Percentiles rank a stretch among this genome's conserved stretches.
Conservation (phyloP, 2,113 vertebrate species). For the Hiodon alosoides region DNA sequence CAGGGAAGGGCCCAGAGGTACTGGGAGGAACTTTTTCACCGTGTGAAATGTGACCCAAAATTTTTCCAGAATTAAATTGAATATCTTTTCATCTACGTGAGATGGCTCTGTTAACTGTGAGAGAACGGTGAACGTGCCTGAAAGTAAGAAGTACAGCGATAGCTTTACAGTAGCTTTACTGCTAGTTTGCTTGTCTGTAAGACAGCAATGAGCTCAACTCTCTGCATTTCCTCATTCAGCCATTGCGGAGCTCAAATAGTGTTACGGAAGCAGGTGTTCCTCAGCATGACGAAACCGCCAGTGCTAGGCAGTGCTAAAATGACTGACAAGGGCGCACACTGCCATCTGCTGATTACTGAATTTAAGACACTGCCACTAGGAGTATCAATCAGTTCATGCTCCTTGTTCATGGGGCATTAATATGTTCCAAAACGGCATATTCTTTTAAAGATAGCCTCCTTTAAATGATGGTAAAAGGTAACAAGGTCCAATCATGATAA, state of each 20-base stretch:
- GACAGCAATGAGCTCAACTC: no score
- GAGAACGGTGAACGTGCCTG: no score
- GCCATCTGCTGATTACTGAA: not conserved
- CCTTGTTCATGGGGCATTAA: not conserved
- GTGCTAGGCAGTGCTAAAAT: not conserved
- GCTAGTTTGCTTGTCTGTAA: no score
- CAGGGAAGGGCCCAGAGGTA: no score
- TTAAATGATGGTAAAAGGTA: not conserved
- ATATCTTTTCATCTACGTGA: no score
- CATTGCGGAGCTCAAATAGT: not conserved
- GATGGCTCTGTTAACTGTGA: no score
- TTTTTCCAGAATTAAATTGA: no score
- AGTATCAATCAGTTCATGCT: conserved; percentile 14
- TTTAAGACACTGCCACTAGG: conserved; percentile 7
- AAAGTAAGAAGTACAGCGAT: no score
- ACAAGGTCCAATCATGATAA: not conserved
- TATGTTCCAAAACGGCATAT: not conserved
- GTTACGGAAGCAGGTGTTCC: not conserved
- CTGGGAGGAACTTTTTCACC: no score
- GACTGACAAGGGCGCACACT: not conserved
- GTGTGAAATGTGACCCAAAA: no score
- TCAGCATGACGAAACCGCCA: not conserved
- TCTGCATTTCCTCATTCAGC: not conserved
- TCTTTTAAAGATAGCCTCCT: not conserved
- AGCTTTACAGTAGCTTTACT: no score